These are phyloP conservation scores for Drosophila subobscura DNA, from an alignment of 1,140 invertebrate species.

Conservation along the genomic window DNA sequence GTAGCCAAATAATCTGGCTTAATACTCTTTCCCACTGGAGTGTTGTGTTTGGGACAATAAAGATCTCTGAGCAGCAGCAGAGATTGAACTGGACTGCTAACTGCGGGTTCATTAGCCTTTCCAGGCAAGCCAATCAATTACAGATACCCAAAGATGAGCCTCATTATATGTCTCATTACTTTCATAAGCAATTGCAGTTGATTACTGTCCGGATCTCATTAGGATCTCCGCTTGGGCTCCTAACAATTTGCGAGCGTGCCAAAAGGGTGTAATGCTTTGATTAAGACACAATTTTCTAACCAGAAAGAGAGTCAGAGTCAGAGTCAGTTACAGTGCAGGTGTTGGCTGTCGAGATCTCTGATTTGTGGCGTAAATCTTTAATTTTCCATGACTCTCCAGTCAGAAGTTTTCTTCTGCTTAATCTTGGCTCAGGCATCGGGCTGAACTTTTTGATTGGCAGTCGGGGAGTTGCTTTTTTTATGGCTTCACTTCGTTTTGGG, in stretches of 20 bases:
- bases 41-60: slow-evolving; percentile 14
- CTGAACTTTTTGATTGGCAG: slow-evolving; percentile 52
- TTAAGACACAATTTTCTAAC: slow-evolving; percentile 57
- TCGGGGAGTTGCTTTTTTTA: slow-evolving; percentile 35
- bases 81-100: slow-evolving; percentile 4
- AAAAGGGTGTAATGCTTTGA: slow-evolving; percentile 79
- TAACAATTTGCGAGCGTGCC: slow-evolving; percentile 54
- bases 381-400: slow-evolving; percentile 66
- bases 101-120: slow-evolving; percentile 27
- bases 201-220: slow-evolving; percentile 33
- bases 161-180: slow-evolving; percentile 54
- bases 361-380: slow-evolving; percentile 49
- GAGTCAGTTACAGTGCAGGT: slow-evolving; percentile 39
- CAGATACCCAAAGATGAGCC: slow-evolving; percentile 25
- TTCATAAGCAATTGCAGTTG: slow-evolving; percentile 58
- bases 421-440: slow-evolving; percentile 44
- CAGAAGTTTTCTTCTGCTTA: slow-evolving; percentile 13
- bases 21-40: slow-evolving; percentile 40
- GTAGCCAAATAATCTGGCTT: slow-evolving; percentile 79
- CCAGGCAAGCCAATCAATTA: slow-evolving; percentile 48
- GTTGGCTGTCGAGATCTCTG: slow-evolving; percentile 18
- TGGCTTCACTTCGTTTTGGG: slow-evolving; percentile 15
- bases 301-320: slow-evolving; percentile 26
- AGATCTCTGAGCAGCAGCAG: neutral
- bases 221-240: slow-evolving; percentile 19